These are phyloP conservation scores for Eupithecia exiguata DNA, from an alignment of 2,888 invertebrate species.

Conservation along the genomic window DNA sequence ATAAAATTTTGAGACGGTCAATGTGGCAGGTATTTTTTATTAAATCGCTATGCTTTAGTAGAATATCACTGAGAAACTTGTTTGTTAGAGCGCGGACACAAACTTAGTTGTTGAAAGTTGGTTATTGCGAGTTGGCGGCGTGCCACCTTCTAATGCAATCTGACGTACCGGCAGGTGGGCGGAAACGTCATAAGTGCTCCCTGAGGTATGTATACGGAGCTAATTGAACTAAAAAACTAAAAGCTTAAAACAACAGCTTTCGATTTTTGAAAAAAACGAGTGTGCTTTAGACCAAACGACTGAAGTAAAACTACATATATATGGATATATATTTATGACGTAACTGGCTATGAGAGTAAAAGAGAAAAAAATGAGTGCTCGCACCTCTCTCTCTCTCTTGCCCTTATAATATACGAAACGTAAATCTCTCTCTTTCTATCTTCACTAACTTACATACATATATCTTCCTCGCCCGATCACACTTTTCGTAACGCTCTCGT, in stretches of 20 bases:
- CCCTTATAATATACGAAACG: too few species aligned
- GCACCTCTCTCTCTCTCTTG: too few species aligned
- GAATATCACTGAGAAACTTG: conserved; percentile 1
- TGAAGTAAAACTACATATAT: too few species aligned
- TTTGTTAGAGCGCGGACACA: not conserved
- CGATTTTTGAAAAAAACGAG: not conserved
- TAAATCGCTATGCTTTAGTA: not conserved
- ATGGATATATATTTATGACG: too few species aligned
- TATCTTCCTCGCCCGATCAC: too few species aligned
- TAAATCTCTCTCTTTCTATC: too few species aligned
- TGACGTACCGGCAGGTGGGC: not conserved
- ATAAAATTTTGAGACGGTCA: too few species aligned
- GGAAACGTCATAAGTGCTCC: not conserved
- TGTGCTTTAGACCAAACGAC: too few species aligned
- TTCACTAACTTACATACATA: too few species aligned
- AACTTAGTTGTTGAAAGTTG: not conserved
- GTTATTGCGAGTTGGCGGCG: conserved; percentile 5
- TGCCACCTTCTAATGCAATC: not conserved
- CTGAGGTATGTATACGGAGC: not conserved
- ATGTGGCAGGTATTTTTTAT: not conserved
- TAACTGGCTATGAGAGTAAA: too few species aligned
- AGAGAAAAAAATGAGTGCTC: too few species aligned
- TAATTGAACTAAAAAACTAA: not conserved
- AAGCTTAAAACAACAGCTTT: not conserved
- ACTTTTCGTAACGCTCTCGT: too few species aligned